Base-by-base conservation (phyloP, 2,113 vertebrate genomes). In the Platysteira castanea region DNA sequence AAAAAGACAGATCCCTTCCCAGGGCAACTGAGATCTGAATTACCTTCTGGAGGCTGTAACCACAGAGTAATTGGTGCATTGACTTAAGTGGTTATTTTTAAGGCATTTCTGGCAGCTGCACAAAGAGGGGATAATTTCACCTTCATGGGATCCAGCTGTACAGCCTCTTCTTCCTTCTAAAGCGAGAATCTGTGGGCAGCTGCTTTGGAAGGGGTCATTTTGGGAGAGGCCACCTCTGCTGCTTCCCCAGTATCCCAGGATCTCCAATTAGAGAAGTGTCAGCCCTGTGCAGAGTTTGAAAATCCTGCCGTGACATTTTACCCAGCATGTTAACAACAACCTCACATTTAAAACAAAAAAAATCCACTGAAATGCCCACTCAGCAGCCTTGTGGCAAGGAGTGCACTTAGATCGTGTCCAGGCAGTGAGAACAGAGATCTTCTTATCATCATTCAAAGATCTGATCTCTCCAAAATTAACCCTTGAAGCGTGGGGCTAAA, bases 341-440 rank as follows among this genome's bases (percentile, higher is more conserved):
- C 18, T 90, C 82, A 27, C 44, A n/a, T 52, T 79, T 86, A 81
- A 94, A 95, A 52, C 39, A 65, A 90, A 82, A 65, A 73, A 26
- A 64, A 59, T 13, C 24, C 20, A 15, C 47, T 6, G 26, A 56
- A 82, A 68, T 59, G 31, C 18, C 24, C 49, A 9, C 33, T 81
- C 54, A 44, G 61, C 87, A 61, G 26, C 46, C 68, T 42, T 2
- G 1, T 3, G n/a, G 67, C 69, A 84, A 84, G 19, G 82, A 87
- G 22, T 1, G 11, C 73, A 13, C 30, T 3, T 52, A 71, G 52
- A 82, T 6, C 2, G 0, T 8, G 35, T 10, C 41, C 27, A 44
- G 73, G 39, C 22, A 28, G 42, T 12, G 26, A 71, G 35, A 23
- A 18, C 1, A 27, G 54, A 75, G 35, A 11, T 61, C 10, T 47